Evolutionary conservation across 1,140 invertebrate species (phyloP).

Genomic region (Oncopodura yosiiana): DNA sequence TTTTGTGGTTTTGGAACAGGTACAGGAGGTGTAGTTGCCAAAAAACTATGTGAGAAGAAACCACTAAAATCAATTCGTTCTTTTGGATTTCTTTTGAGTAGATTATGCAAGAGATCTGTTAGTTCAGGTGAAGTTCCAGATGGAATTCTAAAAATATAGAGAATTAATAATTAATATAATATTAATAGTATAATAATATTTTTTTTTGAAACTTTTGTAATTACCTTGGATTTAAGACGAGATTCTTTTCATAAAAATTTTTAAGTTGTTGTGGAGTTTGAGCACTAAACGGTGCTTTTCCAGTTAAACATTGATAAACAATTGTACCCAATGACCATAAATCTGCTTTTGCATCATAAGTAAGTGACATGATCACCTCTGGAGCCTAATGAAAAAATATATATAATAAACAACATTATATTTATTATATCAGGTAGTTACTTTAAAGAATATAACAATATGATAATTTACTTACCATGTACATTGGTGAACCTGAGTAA

Average conservation of each 20-base stretch:
- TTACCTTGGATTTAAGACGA: slow-evolving; percentile 89
- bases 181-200: no score
- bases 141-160: slow-evolving; percentile 72
- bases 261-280: slow-evolving; percentile 96
- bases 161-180: slow-evolving; percentile 32
- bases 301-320: slow-evolving; percentile 96
- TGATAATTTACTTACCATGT: slow-evolving; percentile 63
- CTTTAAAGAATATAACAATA: background rate
- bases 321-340: slow-evolving; percentile 98
- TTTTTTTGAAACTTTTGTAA: no score
- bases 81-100: slow-evolving; percentile 82
- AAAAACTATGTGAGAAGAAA: slow-evolving; percentile 86
- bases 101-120: slow-evolving; percentile 68
- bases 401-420: background rate
- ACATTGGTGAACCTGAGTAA: slow-evolving; percentile 98
- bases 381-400: slow-evolving; percentile 54
- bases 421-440: background rate
- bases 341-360: slow-evolving; percentile 98
- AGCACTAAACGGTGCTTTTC: slow-evolving; percentile 96
- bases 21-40: slow-evolving; percentile 44
- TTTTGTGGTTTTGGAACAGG: slow-evolving; percentile 18
- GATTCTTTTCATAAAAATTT: slow-evolving; percentile 92
- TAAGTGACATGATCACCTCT: slow-evolving; percentile 98
- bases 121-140: slow-evolving; percentile 80
- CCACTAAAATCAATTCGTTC: slow-evolving; percentile 92